phyloP scores from a whole-genome alignment of 1,140 invertebrate genomes.

The fruit fly (Drosophila melanogaster) region DNA sequence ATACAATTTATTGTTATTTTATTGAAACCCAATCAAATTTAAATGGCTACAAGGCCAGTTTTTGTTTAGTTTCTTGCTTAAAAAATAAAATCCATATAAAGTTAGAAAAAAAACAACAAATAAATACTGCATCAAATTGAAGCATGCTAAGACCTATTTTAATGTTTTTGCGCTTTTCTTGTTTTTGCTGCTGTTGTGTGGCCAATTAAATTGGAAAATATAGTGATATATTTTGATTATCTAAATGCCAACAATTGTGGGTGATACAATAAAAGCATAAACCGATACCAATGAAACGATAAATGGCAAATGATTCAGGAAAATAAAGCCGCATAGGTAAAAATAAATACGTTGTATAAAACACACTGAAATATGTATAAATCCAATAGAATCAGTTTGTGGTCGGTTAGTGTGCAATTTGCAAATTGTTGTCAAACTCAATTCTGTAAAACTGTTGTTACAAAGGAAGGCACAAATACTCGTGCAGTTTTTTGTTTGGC shows the following conservation, averaged over 20 bases:
- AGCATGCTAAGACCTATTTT: not conserved
- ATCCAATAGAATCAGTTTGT: slow-evolving; percentile 50
- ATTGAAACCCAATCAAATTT: not conserved
- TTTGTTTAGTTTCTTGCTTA: not conserved
- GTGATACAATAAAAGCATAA: slow-evolving; percentile 23
- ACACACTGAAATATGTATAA: slow-evolving; percentile 27
- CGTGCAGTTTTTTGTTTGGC: not conserved
- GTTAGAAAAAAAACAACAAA: not conserved
- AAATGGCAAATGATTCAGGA: slow-evolving; percentile 23
- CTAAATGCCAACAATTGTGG: slow-evolving; percentile 46
- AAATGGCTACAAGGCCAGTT: not conserved
- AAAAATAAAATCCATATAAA: not conserved
- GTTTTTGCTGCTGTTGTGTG: slow-evolving; percentile 20
- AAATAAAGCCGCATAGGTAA: slow-evolving; percentile 29
- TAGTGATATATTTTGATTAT: slow-evolving; percentile 60
- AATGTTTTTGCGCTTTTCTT: slow-evolving; percentile 2
- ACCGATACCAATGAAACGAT: slow-evolving; percentile 35
- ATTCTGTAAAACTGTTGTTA: slow-evolving; percentile 48
- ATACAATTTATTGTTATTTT: not conserved
- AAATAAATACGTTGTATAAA: slow-evolving; percentile 47
- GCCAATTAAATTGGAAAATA: slow-evolving; percentile 65
- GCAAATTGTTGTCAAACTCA: slow-evolving; percentile 72
- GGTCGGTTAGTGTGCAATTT: slow-evolving; percentile 45
- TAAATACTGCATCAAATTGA: slow-evolving; percentile 7
- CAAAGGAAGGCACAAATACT: slow-evolving; percentile 8